Percentiles rank a stretch among this genome's conserved stretches.
Conservation (phyloP, 2,113 vertebrate species). For the Scophthalmus maximus region DNA sequence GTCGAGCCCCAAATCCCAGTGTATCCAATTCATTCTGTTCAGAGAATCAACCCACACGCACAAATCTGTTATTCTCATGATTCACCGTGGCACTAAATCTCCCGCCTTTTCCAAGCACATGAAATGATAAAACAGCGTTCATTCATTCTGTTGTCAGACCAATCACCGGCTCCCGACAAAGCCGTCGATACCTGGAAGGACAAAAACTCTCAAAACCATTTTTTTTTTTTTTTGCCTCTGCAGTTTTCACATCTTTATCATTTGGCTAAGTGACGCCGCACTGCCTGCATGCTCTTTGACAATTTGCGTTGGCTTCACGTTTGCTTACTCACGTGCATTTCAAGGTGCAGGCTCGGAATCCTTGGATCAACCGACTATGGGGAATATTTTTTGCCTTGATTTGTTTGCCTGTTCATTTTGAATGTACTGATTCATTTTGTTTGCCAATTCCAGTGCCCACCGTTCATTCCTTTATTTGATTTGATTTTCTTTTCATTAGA, state of each 20-base stretch:
- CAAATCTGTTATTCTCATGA: slow-evolving; percentile 25
- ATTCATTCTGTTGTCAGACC: slow-evolving; percentile 13
- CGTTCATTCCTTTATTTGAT: slow-evolving; percentile 78
- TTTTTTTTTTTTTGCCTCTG: too few species aligned
- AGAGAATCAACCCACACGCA: slow-evolving; percentile 33
- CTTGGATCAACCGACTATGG: slow-evolving; percentile 37
- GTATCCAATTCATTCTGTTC: slow-evolving; percentile 40
- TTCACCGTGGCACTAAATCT: slow-evolving; percentile 41
- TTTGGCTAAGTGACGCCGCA: slow-evolving; percentile 35
- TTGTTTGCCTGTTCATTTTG: slow-evolving; percentile 68
- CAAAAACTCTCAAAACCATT: slow-evolving; percentile 5
- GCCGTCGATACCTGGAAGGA: slow-evolving; percentile 13
- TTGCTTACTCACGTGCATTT: slow-evolving; percentile 59
- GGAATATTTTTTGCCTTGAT: slow-evolving; percentile 52
- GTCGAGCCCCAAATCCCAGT: slow-evolving; percentile 28
- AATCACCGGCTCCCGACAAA: background rate
- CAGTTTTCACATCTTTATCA: slow-evolving; percentile 41
- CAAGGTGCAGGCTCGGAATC: slow-evolving; percentile 30
- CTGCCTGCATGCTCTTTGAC: slow-evolving; percentile 49
- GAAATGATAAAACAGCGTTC: slow-evolving; percentile 22
- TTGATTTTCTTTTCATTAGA: slow-evolving; percentile 83
- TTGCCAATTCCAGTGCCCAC: slow-evolving; percentile 70
- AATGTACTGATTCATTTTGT: slow-evolving; percentile 75
- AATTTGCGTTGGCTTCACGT: slow-evolving; percentile 62
- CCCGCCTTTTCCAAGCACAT: slow-evolving; percentile 15